Evolutionary conservation across 2,888 invertebrate species (phyloP).

Genomic region (Troides aeacus): DNA sequence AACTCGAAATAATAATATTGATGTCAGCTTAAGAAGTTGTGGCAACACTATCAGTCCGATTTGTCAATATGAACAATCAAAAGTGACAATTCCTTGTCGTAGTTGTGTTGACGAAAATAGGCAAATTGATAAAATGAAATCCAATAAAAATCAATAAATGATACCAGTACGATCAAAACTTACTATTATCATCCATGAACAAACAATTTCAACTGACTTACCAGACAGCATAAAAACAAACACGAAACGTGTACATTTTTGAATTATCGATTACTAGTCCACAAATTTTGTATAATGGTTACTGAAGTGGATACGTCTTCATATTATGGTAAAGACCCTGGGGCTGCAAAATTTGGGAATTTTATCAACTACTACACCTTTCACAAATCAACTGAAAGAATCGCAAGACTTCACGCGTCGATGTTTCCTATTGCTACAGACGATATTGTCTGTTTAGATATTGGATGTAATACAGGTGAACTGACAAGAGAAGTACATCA

Average conservation of each 20-base stretch:
- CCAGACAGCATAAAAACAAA: background rate
- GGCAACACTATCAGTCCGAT: no score
- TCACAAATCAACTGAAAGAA: slow-evolving; percentile 85
- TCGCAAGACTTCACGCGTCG: slow-evolving; percentile 75
- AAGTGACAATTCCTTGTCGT: no score
- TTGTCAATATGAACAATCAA: no score
- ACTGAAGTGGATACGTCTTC: slow-evolving; percentile 45
- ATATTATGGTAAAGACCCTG: slow-evolving; percentile 83
- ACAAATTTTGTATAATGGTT: slow-evolving; percentile 4
- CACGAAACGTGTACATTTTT: background rate
- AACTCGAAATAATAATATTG: no score
- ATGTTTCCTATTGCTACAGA: slow-evolving; percentile 57
- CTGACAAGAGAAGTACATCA: slow-evolving; percentile 81
- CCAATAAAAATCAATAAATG: no score
- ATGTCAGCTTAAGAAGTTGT: no score
- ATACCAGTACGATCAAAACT: no score
- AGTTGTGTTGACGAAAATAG: no score
- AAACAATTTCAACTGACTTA: no score
- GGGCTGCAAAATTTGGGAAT: slow-evolving; percentile 89
- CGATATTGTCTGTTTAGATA: slow-evolving; percentile 80
- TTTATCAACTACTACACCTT: slow-evolving; percentile 94
- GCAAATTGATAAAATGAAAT: no score
- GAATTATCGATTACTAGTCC: background rate
- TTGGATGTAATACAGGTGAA: slow-evolving; percentile 90
- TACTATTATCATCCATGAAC: no score